A percentile compares a stretch with the other conserved stretches of the same genome.
phyloP scores from a whole-genome alignment of 2,888 invertebrate genomes.

The Dasypogon diadema region DNA sequence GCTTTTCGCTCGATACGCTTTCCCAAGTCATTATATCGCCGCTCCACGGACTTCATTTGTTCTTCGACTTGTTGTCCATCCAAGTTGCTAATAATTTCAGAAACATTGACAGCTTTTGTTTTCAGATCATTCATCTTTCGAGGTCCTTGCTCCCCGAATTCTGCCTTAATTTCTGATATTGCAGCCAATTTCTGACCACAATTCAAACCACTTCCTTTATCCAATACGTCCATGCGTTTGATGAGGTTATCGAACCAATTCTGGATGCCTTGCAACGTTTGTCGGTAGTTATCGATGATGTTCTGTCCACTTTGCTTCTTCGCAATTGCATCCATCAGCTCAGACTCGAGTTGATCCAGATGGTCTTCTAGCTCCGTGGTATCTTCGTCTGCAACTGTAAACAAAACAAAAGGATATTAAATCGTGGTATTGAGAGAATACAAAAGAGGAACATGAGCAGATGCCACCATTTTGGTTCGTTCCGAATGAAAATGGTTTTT shows the following conservation, averaged over 20 bases:
- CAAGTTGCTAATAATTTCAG: slow-evolving; percentile 85
- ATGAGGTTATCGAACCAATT: slow-evolving; percentile 85
- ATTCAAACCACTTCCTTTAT: slow-evolving; percentile 85
- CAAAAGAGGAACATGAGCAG: too few species aligned
- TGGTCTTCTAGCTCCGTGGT: slow-evolving; percentile 79
- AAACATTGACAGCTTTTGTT: slow-evolving; percentile 77
- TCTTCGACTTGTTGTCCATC: slow-evolving; percentile 93
- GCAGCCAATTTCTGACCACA: slow-evolving; percentile 84
- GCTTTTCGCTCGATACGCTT: slow-evolving; percentile 87
- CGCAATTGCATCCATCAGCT: slow-evolving; percentile 78
- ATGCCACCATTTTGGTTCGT: too few species aligned
- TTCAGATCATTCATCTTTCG: slow-evolving; percentile 80
- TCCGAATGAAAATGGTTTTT: too few species aligned
- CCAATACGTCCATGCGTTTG: slow-evolving; percentile 84
- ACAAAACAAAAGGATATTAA: background rate
- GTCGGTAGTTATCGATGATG: slow-evolving; percentile 82
- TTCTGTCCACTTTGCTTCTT: slow-evolving; percentile 82
- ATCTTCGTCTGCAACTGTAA: slow-evolving; percentile 71
- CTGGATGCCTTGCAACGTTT: slow-evolving; percentile 80
- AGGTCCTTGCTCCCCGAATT: slow-evolving; percentile 81
- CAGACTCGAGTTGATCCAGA: slow-evolving; percentile 78
- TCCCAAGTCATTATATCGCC: slow-evolving; percentile 84
- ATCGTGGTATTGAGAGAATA: too few species aligned
- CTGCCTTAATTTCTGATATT: slow-evolving; percentile 78
- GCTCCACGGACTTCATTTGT: slow-evolving; percentile 86